Conservation (phyloP, 2,888 invertebrate species). For the Phytoseiulus persimilis region DNA sequence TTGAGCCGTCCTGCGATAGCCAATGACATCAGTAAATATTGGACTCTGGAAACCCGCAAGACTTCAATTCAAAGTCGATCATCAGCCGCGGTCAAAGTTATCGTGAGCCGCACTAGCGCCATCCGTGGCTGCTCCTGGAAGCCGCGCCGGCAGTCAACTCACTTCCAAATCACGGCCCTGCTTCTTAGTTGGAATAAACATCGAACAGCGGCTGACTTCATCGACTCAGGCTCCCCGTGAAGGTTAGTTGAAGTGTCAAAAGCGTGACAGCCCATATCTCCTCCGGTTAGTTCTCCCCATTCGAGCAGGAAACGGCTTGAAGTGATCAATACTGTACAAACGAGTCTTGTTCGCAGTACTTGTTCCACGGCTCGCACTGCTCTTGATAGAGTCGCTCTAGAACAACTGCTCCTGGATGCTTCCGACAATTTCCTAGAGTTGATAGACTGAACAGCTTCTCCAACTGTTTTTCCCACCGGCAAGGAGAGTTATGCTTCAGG, state of each 20-base stretch:
- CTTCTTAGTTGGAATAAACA: not conserved
- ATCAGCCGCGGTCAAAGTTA: not conserved
- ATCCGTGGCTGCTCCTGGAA: not conserved
- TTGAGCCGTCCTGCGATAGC: not conserved
- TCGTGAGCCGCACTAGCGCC: not conserved
- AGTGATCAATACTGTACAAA: not conserved
- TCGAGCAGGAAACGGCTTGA: not conserved
- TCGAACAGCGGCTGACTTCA: not conserved
- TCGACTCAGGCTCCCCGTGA: not conserved
- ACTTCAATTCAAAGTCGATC: not conserved
- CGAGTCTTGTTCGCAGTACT: not conserved
- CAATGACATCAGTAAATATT: not conserved
- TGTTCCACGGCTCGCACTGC: not conserved
- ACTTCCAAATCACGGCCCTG: slow-evolving; percentile 5
- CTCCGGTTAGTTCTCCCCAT: not conserved
- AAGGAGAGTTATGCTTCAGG: not conserved
- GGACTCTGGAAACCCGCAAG: not conserved
- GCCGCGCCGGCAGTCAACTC: not conserved
- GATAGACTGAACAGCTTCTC: too few species aligned
- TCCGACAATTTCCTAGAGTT: too few species aligned
- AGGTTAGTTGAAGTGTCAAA: not conserved
- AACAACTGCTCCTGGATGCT: too few species aligned
- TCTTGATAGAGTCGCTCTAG: not conserved
- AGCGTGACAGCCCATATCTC: not conserved
- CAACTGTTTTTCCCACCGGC: too few species aligned